These are phyloP conservation scores for Tautogolabrus adspersus DNA, from an alignment of 2,113 vertebrate species.

Conservation along the genomic window DNA sequence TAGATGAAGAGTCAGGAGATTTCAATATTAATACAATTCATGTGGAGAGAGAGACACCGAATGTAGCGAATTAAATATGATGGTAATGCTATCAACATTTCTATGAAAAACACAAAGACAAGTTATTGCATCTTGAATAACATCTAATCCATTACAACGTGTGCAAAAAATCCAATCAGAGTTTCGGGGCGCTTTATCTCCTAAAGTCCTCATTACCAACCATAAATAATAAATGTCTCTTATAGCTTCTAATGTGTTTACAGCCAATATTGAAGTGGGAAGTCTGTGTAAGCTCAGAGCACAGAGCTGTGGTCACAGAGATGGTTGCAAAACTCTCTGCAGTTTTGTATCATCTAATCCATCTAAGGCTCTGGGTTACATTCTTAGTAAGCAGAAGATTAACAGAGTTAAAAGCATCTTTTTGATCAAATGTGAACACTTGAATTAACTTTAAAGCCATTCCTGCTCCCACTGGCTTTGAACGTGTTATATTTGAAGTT, in stretches of 20 bases:
- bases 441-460: constrained; percentile 42
- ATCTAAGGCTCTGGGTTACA: constrained; percentile 12
- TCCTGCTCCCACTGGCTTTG: constrained; percentile 29
- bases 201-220: background rate
- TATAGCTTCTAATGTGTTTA: background rate
- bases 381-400: constrained; percentile 43
- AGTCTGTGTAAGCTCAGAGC: constrained; percentile 1
- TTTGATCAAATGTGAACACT: constrained; percentile 44
- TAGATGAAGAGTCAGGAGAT: no score
- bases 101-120: background rate
- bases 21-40: no score
- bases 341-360: constrained; percentile 29
- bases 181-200: background rate
- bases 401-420: constrained; percentile 32
- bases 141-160: background rate
- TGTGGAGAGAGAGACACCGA: no score
- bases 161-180: background rate
- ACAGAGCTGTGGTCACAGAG: constrained; percentile 23
- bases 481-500: constrained; percentile 50
- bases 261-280: constrained; percentile 1
- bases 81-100: no score
- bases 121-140: background rate
- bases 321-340: constrained; percentile 24
- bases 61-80: no score
- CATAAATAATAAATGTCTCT: background rate